Evolutionary conservation across 2,888 invertebrate genomes (phyloP), one percentile per base, ranked within the genome.

Genomic region (Microchrysa polita): DNA sequence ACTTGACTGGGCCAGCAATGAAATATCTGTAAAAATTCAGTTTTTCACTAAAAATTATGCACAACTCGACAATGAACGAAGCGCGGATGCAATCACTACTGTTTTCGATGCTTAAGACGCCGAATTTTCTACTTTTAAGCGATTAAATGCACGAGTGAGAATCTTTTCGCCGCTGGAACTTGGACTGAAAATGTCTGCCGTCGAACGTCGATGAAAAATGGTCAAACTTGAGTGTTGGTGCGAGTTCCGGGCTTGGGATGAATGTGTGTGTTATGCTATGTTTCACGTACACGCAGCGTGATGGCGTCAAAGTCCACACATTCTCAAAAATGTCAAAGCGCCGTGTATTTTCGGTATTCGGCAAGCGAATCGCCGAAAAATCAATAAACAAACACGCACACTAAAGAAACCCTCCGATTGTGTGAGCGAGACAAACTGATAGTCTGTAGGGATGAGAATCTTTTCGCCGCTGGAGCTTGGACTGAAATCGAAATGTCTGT

Each of bases 141-240:
- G 55, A 69, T 16, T 14, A 69, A 57, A 23, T 18, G 12, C 16
- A n/a, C 23, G 27, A 53, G 53, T 67, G 53, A 57, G 40, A 57
- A 55, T 18, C 18, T 57, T 20, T 16, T 57, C 69, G 69, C 69
- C 55, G 69, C 69, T 57, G 55, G 14, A 22, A 69, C 69, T 69
- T 69, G 69, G 57, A 69, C 55, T 69, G 40, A 57, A 69, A 69
- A 69, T 69, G 69, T 69, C 69, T 55, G 69, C 69, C 69, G 69
- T 40, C 69, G 57, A 40, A 23, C 20, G 7, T n/a, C 2, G 7
- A 34, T 34, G 27, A 34, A 53, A 27, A 52, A 34, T 1, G 14
- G 40, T 16, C 18, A 12, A n/a, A 42, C 16, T 9, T n/a, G 10
- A 27, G 67, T 23, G 34, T 55, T 34, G 22, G 69, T 18, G 40